Evolutionary conservation across 2,888 invertebrate species (phyloP).

Genomic region (Eupithecia centaureata): DNA sequence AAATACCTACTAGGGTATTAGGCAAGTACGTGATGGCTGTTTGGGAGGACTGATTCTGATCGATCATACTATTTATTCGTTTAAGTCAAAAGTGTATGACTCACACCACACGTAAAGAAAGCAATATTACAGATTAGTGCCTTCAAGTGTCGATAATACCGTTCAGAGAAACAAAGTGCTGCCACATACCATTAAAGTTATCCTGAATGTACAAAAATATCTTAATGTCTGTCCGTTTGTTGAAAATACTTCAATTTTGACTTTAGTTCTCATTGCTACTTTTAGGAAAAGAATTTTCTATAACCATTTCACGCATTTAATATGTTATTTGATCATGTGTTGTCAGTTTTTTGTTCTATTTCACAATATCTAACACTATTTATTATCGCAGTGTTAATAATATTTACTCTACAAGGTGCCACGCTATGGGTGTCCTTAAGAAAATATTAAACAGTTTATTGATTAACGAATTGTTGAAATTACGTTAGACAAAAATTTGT

Average conservation of each 20-base stretch:
- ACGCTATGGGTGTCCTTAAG: too few species aligned
- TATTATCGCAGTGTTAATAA: too few species aligned
- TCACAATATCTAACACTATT: not conserved
- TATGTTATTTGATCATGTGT: too few species aligned
- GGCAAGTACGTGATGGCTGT: too few species aligned
- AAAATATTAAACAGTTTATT: too few species aligned
- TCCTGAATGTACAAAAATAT: slow-evolving; percentile 25
- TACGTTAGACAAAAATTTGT: too few species aligned
- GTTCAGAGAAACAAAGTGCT: slow-evolving; percentile 63
- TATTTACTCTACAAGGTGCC: too few species aligned
- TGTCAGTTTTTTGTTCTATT: too few species aligned
- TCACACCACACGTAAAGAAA: slow-evolving; percentile 49
- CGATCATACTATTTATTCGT: too few species aligned
- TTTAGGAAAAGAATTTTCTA: not conserved
- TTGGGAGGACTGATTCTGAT: not conserved
- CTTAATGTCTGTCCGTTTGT: slow-evolving; percentile 12
- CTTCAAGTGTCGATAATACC: slow-evolving; percentile 64
- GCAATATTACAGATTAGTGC: slow-evolving; percentile 66
- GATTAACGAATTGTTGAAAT: too few species aligned
- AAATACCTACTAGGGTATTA: too few species aligned
- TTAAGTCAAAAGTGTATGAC: slow-evolving; percentile 27
- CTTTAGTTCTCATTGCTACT: not conserved
- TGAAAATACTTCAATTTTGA: not conserved
- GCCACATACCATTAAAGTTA: slow-evolving; percentile 35
- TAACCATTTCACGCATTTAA: too few species aligned